phyloP scores from a whole-genome alignment of 2,888 invertebrate species.

The Acrobasis consociella region DNA sequence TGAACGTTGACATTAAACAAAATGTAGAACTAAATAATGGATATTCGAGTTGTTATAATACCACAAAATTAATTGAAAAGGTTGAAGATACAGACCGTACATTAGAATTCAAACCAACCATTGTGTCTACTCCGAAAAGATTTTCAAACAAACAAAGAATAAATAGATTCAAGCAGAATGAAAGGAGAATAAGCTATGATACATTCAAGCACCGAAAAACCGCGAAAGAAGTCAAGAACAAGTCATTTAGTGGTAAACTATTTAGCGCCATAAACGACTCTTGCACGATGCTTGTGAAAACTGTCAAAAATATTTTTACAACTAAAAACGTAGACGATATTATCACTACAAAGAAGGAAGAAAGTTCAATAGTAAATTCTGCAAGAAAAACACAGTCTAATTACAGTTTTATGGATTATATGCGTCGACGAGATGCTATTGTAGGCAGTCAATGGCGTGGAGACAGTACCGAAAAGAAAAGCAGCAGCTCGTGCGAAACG shows the following conservation, averaged over 20 bases:
- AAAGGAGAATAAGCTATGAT: neutral
- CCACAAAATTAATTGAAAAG: neutral
- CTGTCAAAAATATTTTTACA: constrained; percentile 61
- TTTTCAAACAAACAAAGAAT: neutral
- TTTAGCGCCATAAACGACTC: constrained; percentile 65
- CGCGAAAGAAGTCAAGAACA: constrained; percentile 36
- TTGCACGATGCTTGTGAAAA: constrained; percentile 61
- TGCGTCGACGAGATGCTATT: constrained; percentile 56
- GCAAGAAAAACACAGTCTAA: constrained; percentile 36
- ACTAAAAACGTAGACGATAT: constrained; percentile 34
- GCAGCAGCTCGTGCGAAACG: constrained; percentile 50
- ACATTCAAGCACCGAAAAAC: constrained; percentile 17
- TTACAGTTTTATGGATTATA: constrained; percentile 66
- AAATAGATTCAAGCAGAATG: neutral
- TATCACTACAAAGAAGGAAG: constrained; percentile 21
- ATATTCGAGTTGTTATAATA: neutral
- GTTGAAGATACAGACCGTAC: constrained; percentile 9
- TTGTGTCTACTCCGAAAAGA: constrained; percentile 58
- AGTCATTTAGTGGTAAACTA: constrained; percentile 53
- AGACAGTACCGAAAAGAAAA: constrained; percentile 13
- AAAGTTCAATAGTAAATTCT: constrained; percentile 6
- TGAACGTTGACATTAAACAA: neutral
- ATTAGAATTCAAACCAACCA: constrained; percentile 49
- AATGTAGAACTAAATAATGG: constrained; percentile 2
- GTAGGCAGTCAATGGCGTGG: constrained; percentile 30